Conservation (phyloP, 2,888 invertebrate genomes). For the Sarcophaga variegata region DNA sequence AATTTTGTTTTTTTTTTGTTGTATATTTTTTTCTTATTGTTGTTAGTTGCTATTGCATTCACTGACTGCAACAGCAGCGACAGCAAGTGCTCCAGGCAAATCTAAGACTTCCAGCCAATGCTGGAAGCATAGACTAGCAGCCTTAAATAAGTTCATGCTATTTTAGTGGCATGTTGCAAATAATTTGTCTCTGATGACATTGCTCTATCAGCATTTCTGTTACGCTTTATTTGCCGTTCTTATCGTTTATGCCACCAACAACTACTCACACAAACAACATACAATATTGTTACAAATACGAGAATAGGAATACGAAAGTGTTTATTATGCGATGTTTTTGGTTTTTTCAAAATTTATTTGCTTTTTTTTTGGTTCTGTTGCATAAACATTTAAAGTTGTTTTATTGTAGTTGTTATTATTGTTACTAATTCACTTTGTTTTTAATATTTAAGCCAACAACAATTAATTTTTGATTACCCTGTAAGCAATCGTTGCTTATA, state of each 20-base stretch:
- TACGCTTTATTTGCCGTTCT: neutral
- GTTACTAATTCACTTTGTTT: conserved; percentile 51
- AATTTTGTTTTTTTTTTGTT: neutral
- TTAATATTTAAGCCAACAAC: conserved; percentile 57
- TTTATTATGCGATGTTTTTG: neutral
- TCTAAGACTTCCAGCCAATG: conserved; percentile 25
- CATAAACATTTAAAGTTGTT: neutral
- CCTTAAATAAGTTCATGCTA: conserved; percentile 46
- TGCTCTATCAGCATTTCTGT: conserved; percentile 49
- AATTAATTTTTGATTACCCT: conserved; percentile 61
- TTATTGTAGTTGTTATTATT: conserved; percentile 17
- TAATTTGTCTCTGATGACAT: conserved; percentile 63
- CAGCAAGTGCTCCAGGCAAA: conserved; percentile 20
- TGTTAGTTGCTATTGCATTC: too few species aligned
- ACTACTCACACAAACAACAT: neutral
- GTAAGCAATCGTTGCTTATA: conserved; percentile 47
- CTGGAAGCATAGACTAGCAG: conserved; percentile 1
- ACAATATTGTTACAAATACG: too few species aligned
- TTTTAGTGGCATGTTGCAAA: conserved; percentile 55
- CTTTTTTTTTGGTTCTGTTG: neutral
- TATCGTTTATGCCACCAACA: conserved; percentile 8
- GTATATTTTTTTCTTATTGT: neutral
- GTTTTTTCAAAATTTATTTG: neutral
- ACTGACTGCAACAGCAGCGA: conserved; percentile 8
- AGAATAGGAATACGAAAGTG: too few species aligned